A percentile compares a stretch with the other conserved stretches of the same genome.
Conservation (phyloP, 2,888 invertebrate species). For the Eristalis arbustorum region DNA sequence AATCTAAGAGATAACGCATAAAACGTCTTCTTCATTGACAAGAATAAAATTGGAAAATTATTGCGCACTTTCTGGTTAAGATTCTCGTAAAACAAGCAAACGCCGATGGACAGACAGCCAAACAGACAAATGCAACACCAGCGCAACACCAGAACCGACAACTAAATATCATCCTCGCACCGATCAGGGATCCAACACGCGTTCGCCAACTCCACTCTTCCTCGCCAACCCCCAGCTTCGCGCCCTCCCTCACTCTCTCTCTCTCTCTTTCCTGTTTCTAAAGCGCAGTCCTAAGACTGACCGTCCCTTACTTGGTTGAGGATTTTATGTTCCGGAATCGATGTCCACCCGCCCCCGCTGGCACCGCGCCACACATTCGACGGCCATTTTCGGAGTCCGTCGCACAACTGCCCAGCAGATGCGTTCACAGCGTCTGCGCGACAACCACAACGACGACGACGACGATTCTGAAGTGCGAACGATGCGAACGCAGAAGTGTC, state of each 20-base stretch:
- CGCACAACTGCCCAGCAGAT: conserved; percentile 25
- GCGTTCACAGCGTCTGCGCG: conserved; percentile 16
- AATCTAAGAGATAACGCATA: conserved; percentile 66
- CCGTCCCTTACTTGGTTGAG: conserved; percentile 53
- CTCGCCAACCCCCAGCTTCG: too few species aligned
- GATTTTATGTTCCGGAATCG: conserved; percentile 63
- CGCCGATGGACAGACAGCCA: conserved; percentile 32
- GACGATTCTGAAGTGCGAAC: conserved; percentile 60
- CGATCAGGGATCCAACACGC: not conserved
- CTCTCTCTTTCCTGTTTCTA: not conserved
- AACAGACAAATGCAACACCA: conserved; percentile 36
- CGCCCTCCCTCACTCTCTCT: not conserved
- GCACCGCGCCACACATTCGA: conserved; percentile 9
- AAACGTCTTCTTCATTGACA: conserved; percentile 69
- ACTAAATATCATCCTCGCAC: conserved; percentile 42
- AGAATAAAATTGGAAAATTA: conserved; percentile 70
- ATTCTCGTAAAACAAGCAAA: conserved; percentile 68
- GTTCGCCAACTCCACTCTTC: not conserved
- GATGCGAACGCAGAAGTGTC: conserved; percentile 54
- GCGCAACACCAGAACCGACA: conserved; percentile 50
- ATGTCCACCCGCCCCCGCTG: conserved; percentile 13
- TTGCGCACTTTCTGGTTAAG: conserved; percentile 69
- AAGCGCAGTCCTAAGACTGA: not conserved
- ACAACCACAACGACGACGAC: not conserved
- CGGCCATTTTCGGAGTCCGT: conserved; percentile 46